phyloP scores from a whole-genome alignment of 2,888 invertebrate genomes.

The Sepioteuthis lessoniana region DNA sequence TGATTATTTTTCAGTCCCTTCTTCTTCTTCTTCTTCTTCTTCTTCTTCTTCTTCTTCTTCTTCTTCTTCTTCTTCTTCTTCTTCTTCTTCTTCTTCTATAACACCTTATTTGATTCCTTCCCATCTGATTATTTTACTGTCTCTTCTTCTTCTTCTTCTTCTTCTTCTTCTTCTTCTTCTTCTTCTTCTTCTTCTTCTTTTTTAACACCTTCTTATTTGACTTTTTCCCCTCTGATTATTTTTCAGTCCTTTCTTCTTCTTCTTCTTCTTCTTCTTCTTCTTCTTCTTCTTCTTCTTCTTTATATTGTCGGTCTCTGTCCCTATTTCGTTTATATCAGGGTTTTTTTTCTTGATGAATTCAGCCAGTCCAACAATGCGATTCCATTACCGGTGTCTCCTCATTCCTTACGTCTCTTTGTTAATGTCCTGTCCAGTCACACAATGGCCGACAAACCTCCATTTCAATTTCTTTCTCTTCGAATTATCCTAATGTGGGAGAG shows the following conservation, averaged over 20 bases:
- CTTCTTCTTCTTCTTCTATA: background rate
- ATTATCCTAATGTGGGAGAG: too few relatives aligned
- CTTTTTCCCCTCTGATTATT: too few relatives aligned
- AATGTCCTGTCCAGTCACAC: background rate
- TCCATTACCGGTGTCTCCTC: conserved; percentile 47
- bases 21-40: too few relatives aligned
- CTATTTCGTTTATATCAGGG: too few relatives aligned
- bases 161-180: background rate
- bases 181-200: background rate
- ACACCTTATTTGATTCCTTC: too few relatives aligned
- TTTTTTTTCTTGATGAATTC: background rate
- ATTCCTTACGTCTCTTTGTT: conserved; percentile 44
- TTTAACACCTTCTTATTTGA: background rate
- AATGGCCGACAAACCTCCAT: too few relatives aligned
- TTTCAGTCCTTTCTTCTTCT: background rate
- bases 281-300: too few relatives aligned
- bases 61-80: background rate
- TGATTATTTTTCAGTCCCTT: too few relatives aligned
- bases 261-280: background rate
- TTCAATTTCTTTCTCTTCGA: too few relatives aligned
- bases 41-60: background rate
- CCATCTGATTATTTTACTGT: background rate
- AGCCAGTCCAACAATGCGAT: background rate
- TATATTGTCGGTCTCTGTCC: too few relatives aligned
- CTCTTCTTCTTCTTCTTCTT: background rate